Evolutionary conservation across 2,888 invertebrate species (phyloP), one percentile per base, ranked within the genome.

Genomic region (Drosophila imparisetae): DNA sequence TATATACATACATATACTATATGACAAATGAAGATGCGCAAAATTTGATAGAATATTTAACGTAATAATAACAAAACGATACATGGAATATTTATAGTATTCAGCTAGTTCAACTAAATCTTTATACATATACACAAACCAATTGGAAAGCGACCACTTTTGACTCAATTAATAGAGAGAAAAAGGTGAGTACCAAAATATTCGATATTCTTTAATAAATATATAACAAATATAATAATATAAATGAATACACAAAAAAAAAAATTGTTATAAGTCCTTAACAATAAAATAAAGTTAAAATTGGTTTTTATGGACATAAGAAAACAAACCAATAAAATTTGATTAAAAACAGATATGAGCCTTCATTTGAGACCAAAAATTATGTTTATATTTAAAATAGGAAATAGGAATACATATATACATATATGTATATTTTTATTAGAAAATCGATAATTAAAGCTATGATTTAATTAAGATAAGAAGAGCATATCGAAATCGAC

Each of bases 71-170:
- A 52, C 53, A 66, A 66, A 74, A 66, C 67, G 61, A 74, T 75
- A 89, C 72, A 75, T 79, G 81, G 75, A 79, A 77, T 75, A 83
- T 75, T 77, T 86, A 62, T 86, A 72, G 66, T 81, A 73, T 71
- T 81, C 79, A 72, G 38, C 60, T 73, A 86, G 77, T 71, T 74
- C 63, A 88, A 80, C 69, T 65, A 70, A 78, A 76, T 76, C 61
- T 75, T 73, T 76, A 75, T 71, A 86, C 50, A 66, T 67, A 69
- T 65, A 75, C 60, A 67, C 36, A 48, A 79, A 78, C 74, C 66
- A 82, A 71, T 80, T 78, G 75, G 77, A 83, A 66, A 72, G 59
- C 49, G 61, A 80, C 29, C 52, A 52, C 40, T 54, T 61, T 75
- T 52, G 21, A 64, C 66, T 54, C 48, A 61, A 61, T 60, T 64